These are phyloP conservation scores for Pammene aurita DNA, from an alignment of 2,888 invertebrate genomes.

Conservation along the genomic window DNA sequence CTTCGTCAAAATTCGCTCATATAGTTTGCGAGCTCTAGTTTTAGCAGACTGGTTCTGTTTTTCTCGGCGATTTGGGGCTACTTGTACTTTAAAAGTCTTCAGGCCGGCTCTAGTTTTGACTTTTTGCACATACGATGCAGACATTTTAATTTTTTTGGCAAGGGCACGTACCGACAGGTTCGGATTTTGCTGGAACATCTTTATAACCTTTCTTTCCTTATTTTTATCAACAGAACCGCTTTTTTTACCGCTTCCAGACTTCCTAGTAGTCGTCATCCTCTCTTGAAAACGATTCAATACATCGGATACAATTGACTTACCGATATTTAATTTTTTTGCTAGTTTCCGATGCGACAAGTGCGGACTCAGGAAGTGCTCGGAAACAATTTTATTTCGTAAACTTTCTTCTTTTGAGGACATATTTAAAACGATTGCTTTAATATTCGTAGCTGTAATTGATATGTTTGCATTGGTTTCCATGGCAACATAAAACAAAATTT, in stretches of 20 bases:
- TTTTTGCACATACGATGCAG: not conserved
- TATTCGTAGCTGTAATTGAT: not conserved
- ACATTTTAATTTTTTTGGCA: conserved; percentile 2
- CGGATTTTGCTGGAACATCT: not conserved
- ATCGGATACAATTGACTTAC: not conserved
- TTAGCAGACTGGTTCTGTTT: not conserved
- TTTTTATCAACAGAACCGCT: not conserved
- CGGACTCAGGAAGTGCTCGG: conserved; percentile 1
- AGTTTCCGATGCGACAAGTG: not conserved
- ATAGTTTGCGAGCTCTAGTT: conserved; percentile 3
- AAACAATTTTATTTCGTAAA: not conserved
- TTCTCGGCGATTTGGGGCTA: not conserved
- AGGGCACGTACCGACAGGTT: not conserved
- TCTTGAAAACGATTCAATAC: too few relatives aligned
- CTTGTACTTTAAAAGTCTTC: conserved; percentile 1
- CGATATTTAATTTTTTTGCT: not conserved
- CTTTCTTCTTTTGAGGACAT: conserved; percentile 2
- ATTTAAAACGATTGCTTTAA: not conserved
- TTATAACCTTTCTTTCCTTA: conserved; percentile 4
- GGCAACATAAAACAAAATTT: not conserved
- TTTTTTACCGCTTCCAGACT: not conserved
- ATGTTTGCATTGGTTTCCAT: not conserved
- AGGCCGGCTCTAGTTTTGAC: not conserved
- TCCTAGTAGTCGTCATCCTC: not conserved
- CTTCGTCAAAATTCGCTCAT: conserved; percentile 10